phyloP scores from a whole-genome alignment of 2,888 invertebrate species.

The Ophraella communa region DNA sequence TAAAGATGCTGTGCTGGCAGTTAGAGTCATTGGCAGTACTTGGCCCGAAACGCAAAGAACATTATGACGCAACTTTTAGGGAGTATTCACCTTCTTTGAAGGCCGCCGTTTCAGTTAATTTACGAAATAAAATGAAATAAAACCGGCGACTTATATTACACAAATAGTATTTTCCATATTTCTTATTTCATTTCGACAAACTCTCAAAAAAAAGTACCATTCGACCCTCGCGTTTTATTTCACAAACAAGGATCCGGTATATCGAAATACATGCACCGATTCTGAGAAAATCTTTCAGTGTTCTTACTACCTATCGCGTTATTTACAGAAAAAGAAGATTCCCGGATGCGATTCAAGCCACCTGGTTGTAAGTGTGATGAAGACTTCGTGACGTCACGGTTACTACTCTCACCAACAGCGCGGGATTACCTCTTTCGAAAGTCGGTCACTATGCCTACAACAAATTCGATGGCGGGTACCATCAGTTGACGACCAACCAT shows the following conservation, averaged over 20 bases:
- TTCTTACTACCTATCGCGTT: slow-evolving; percentile 2
- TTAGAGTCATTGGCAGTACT: too few species aligned
- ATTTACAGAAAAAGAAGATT: slow-evolving; percentile 32
- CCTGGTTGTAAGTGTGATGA: slow-evolving; percentile 44
- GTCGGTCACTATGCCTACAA: slow-evolving; percentile 54
- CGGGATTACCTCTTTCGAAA: slow-evolving; percentile 53
- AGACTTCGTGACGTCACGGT: slow-evolving; percentile 46
- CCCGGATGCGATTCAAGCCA: slow-evolving; percentile 47
- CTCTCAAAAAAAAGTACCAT: not conserved
- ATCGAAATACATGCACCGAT: not conserved
- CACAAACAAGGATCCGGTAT: not conserved
- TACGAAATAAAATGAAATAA: too few species aligned
- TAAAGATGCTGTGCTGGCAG: too few species aligned
- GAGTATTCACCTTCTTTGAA: too few species aligned
- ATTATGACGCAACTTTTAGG: too few species aligned
- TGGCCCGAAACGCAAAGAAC: too few species aligned
- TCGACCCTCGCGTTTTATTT: slow-evolving; percentile 2
- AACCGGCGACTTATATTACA: too few species aligned
- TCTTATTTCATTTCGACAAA: not conserved
- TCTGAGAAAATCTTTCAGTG: slow-evolving; percentile 3
- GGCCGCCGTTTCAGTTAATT: too few species aligned
- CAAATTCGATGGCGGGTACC: slow-evolving; percentile 26
- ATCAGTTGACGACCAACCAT: slow-evolving; percentile 32
- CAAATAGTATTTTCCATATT: too few species aligned
- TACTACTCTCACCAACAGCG: slow-evolving; percentile 50